These are phyloP conservation scores for Drosophila mimica DNA, from an alignment of 2,888 invertebrate genomes.

Conservation along the genomic window DNA sequence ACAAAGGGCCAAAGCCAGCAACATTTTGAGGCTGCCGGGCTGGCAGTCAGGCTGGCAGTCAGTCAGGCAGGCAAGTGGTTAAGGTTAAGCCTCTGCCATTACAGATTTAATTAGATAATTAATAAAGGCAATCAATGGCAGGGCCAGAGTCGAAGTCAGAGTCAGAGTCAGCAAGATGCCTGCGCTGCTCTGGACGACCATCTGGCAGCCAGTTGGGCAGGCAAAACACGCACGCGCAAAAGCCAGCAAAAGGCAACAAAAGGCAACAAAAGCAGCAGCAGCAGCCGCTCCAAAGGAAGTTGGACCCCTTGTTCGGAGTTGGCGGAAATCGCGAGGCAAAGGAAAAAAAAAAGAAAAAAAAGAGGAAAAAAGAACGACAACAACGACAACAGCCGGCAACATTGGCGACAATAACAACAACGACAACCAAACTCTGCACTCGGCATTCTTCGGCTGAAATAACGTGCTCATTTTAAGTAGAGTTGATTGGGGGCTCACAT, in stretches of 20 bases:
- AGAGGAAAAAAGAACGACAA: conserved; percentile 25
- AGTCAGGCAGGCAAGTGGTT: conserved; percentile 47
- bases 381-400: conserved; percentile 27
- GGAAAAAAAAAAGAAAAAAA: conserved; percentile 32
- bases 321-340: conserved; percentile 74
- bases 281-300: conserved; percentile 68
- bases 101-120: conserved; percentile 82
- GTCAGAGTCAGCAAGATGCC: background rate
- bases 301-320: conserved; percentile 62
- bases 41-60: background rate
- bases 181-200: conserved; percentile 45
- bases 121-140: conserved; percentile 79
- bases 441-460: conserved; percentile 67
- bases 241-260: conserved; percentile 25
- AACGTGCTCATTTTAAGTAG: conserved; percentile 70
- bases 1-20: conserved; percentile 40
- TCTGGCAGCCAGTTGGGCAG: conserved; percentile 56
- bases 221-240: conserved; percentile 71
- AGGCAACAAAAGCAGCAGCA: conserved; percentile 9
- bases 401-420: conserved; percentile 46
- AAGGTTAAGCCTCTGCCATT: conserved; percentile 63
- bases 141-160: conserved; percentile 27
- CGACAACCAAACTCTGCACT: conserved; percentile 29
- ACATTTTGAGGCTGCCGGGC: conserved; percentile 1
- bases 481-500: conserved; percentile 65